Evolutionary conservation across 2,113 vertebrate species (phyloP).

Genomic region (Phrynosoma blainvillii): DNA sequence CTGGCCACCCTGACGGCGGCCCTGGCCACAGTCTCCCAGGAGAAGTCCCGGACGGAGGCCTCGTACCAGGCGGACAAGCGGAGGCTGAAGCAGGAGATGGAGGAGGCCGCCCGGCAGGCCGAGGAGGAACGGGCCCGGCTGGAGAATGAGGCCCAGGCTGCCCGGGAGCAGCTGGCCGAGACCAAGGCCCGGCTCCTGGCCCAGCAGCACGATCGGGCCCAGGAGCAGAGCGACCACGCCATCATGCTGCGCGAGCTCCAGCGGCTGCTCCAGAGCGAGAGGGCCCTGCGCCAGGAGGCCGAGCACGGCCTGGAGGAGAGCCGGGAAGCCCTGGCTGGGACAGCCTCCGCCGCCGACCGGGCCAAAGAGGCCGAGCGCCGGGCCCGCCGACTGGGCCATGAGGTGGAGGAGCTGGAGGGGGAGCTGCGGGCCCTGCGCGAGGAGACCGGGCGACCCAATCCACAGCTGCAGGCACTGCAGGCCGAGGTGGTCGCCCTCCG

Average conservation of each 20-base stretch:
- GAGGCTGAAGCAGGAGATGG: conserved; percentile 88
- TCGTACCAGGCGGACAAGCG: conserved; percentile 91
- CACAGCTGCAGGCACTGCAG: conserved; percentile 81
- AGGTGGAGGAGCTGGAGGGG: conserved; percentile 79
- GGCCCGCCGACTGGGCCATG: conserved; percentile 73
- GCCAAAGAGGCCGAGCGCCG: conserved; percentile 77
- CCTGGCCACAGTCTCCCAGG: conserved; percentile 89
- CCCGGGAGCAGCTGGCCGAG: conserved; percentile 87
- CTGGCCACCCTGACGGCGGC: conserved; percentile 89
- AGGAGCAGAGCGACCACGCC: conserved; percentile 89
- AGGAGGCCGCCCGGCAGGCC: conserved; percentile 77
- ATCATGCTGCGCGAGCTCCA: conserved; percentile 92
- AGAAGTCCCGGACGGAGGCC: conserved; percentile 97
- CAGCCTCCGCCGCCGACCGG: conserved; percentile 70
- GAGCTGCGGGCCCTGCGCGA: conserved; percentile 74
- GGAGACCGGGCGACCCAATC: conserved; percentile 79
- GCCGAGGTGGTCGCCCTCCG: conserved; percentile 81
- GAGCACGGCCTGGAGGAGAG: conserved; percentile 87
- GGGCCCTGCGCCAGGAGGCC: conserved; percentile 77
- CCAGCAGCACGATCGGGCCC: conserved; percentile 91
- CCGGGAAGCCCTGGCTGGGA: conserved; percentile 68
- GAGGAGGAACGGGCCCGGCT: conserved; percentile 60
- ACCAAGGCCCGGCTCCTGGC: conserved; percentile 86
- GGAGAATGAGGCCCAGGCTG: conserved; percentile 71
- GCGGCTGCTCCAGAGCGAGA: conserved; percentile 86